A percentile compares a stretch with the other conserved stretches of the same genome.
phyloP scores from a whole-genome alignment of 2,113 vertebrate species.

The Glaucidium brasilianum region DNA sequence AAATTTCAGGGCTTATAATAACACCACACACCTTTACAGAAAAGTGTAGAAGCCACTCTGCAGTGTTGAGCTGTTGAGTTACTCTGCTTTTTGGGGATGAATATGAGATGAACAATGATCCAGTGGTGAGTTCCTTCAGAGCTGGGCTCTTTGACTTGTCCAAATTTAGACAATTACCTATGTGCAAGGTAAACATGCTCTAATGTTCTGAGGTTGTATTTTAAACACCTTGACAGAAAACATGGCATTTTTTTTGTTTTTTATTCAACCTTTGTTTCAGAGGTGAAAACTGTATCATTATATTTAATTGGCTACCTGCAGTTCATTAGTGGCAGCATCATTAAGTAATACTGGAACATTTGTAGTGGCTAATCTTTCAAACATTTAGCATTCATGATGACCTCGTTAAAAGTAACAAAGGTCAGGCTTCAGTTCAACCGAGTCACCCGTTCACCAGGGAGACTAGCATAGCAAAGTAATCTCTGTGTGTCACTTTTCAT shows the following conservation, averaged over 20 bases:
- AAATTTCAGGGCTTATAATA: background rate
- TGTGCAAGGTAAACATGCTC: background rate
- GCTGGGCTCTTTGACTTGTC: background rate
- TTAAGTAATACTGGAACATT: slow-evolving; percentile 44
- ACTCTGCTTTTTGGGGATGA: background rate
- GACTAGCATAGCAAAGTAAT: slow-evolving; percentile 72
- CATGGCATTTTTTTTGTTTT: slow-evolving; percentile 5
- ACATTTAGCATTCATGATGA: slow-evolving; percentile 69
- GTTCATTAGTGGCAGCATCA: slow-evolving; percentile 56
- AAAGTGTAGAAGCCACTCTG: background rate
- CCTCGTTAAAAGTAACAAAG: slow-evolving; percentile 78
- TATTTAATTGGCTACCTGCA: slow-evolving; percentile 66
- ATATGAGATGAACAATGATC: background rate
- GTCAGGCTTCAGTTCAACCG: slow-evolving; percentile 72
- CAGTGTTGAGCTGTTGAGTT: background rate
- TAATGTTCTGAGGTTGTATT: background rate
- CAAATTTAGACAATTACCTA: background rate
- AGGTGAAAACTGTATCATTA: slow-evolving; percentile 56
- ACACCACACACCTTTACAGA: background rate
- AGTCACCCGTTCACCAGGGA: slow-evolving; percentile 64
- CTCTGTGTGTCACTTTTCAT: slow-evolving; percentile 81
- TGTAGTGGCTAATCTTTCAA: slow-evolving; percentile 65
- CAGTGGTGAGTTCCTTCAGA: background rate
- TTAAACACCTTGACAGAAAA: slow-evolving; percentile 11
- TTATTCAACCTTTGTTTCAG: slow-evolving; percentile 35